Percentiles rank a stretch among this genome's conserved stretches.
These are phyloP conservation scores for Drosophila cyrtoloma DNA, from an alignment of 2,888 invertebrate species.

Conservation along the genomic window DNA sequence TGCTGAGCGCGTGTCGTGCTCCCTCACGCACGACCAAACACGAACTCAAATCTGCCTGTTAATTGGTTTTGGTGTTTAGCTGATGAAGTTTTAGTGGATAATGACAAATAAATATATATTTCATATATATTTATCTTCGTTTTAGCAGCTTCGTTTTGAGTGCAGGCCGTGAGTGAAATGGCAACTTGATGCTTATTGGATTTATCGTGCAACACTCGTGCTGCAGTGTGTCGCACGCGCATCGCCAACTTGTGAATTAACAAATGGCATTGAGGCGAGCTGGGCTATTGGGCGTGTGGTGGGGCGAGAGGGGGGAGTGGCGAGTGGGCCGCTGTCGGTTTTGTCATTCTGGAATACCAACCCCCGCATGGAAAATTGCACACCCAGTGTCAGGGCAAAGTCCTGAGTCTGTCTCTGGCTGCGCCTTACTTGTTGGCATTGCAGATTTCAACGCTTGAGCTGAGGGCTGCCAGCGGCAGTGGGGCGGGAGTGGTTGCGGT, in stretches of 20 bases:
- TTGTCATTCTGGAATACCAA: slow-evolving; percentile 51
- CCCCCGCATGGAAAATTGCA: slow-evolving; percentile 52
- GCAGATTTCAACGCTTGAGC: slow-evolving; percentile 74
- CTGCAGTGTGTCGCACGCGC: slow-evolving; percentile 28
- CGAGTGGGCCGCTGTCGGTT: slow-evolving; percentile 40
- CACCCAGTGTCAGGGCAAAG: slow-evolving; percentile 61
- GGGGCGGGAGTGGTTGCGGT: background rate
- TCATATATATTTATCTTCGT: background rate
- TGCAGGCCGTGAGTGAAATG: background rate
- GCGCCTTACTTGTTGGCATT: slow-evolving; percentile 67
- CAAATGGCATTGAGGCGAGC: slow-evolving; percentile 36
- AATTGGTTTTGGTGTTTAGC: too few species aligned
- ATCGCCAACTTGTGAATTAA: slow-evolving; percentile 14
- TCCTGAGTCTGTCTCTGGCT: slow-evolving; percentile 37
- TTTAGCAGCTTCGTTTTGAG: background rate
- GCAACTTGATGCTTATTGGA: background rate
- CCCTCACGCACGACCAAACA: slow-evolving; percentile 3
- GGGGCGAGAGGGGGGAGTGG: background rate
- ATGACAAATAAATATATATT: background rate
- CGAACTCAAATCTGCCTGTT: background rate
- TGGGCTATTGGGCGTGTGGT: slow-evolving; percentile 5
- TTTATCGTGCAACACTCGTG: background rate
- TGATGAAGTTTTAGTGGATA: background rate
- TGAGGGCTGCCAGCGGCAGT: slow-evolving; percentile 14
- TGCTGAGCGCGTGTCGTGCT: slow-evolving; percentile 25